Conservation (phyloP, 2,113 vertebrate species). For the Phaethornis superciliosus region DNA sequence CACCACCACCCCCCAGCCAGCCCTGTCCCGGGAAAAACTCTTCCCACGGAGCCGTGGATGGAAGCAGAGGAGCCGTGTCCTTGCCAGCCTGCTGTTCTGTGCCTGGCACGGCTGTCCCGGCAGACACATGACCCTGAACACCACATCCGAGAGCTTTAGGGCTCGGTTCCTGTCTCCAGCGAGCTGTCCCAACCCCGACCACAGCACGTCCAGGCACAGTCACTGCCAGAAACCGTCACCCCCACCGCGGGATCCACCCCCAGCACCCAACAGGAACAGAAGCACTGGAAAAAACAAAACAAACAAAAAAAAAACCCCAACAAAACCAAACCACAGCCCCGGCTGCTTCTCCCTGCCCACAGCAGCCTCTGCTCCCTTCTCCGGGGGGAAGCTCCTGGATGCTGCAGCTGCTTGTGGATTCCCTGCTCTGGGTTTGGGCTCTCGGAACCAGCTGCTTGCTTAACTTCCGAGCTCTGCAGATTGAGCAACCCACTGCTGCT, state of each 20-base stretch:
- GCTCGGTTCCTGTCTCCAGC: background rate
- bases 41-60: background rate
- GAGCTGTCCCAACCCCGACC: background rate
- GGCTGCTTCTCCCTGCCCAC: background rate
- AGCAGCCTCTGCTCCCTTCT: accelerated
- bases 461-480: accelerated
- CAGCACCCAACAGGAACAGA: background rate
- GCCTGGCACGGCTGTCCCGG: accelerated
- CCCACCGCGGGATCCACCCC: background rate
- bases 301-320: no score
- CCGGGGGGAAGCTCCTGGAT: background rate
- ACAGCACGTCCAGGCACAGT: accelerated
- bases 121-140: background rate
- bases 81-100: accelerated
- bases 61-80: background rate
- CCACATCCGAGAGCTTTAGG: background rate
- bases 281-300: background rate
- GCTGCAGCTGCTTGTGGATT: background rate
- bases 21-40: accelerated
- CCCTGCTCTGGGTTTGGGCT: no score
- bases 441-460: background rate
- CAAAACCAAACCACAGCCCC: no score
- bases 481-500: background rate
- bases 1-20: background rate
- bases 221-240: background rate